A percentile compares a stretch with the other conserved stretches of the same genome.
These are phyloP conservation scores for Esox lucius DNA, from an alignment of 2,797 vertebrate genomes.

Conservation along the genomic window DNA sequence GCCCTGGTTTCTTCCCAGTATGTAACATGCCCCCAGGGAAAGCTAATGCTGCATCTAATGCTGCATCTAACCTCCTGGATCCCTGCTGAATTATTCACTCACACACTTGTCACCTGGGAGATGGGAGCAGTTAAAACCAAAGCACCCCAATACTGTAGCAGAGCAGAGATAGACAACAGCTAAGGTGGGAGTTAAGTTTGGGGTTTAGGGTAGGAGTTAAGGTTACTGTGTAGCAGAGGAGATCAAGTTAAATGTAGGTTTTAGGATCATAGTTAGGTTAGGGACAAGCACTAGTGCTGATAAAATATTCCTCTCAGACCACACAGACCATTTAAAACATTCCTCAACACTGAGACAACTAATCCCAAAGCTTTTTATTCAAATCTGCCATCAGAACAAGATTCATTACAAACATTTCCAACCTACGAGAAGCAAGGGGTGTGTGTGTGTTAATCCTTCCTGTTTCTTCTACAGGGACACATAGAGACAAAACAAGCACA, in stretches of 20 bases:
- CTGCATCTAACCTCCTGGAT: neutral
- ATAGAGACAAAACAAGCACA: neutral
- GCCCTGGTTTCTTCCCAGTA: neutral
- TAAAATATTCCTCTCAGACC: no score
- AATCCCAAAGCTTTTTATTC: no score
- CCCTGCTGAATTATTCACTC: neutral
- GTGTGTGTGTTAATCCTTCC: conserved; percentile 6
- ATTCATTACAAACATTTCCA: no score
- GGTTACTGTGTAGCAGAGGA: no score
- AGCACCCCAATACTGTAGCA: neutral
- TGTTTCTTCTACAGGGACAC: neutral
- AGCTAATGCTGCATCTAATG: neutral
- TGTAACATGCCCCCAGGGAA: neutral
- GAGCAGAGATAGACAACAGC: neutral
- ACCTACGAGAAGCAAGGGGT: neutral
- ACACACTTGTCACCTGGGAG: neutral
- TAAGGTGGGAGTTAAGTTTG: no score
- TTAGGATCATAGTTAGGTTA: no score
- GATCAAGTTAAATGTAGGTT: no score
- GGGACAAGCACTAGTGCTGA: no score
- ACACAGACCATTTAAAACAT: no score
- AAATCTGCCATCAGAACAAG: no score
- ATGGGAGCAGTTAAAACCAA: neutral
- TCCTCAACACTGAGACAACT: no score
- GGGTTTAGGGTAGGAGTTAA: no score